Evolutionary conservation across 2,888 invertebrate genomes (phyloP), one percentile per base, ranked within the genome.

Genomic region (Andrena trimmerana): DNA sequence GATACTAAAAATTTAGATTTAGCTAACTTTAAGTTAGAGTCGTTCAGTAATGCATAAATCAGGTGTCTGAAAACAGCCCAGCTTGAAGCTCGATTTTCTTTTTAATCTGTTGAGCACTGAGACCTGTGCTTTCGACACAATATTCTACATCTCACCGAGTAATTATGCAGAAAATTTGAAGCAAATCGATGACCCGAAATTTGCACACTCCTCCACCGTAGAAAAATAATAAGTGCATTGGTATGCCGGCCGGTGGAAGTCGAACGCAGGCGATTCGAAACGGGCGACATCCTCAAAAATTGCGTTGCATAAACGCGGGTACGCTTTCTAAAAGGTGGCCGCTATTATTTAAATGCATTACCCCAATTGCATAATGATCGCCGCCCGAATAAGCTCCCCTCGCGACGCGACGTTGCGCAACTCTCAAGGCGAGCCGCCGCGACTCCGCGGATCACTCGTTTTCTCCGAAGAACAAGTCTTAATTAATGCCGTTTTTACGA

Each of bases 281-380:
- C 42, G 42, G 29, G n/a, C 65, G 65, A 54, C 65, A 52, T 65
- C 57, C 36, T 2, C 29, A 2, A 29, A 50, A 57, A 36, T 52
- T 16, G 16, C 52, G 52, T 78, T 76, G 77, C 77, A 63, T 68
- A 63, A 76, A 76, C 27, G 59, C 31, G 5, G 24, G 10, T 10
- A n/a, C 62, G n/a, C 77, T 77, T 77, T 77, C 77, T 77, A 77
- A 73, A 73, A 77, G 42, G 42, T 2, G 27, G 29, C 78, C 16
- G 78, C 67, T 63, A 76, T 78, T 78, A 78, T 78, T 78, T 68
- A 78, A 78, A 76, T 13, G 78, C 78, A 31, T 78, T 68, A 42
- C 36, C 52, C 62, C 54, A 48, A 68, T 78, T 78, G 77, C 78
- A 68, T 76, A 78, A 78, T 63, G 48, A 76, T 33, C 67, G 70